Evolutionary conservation across 2,888 invertebrate genomes (phyloP).

Genomic region (Drosophila mulleri): DNA sequence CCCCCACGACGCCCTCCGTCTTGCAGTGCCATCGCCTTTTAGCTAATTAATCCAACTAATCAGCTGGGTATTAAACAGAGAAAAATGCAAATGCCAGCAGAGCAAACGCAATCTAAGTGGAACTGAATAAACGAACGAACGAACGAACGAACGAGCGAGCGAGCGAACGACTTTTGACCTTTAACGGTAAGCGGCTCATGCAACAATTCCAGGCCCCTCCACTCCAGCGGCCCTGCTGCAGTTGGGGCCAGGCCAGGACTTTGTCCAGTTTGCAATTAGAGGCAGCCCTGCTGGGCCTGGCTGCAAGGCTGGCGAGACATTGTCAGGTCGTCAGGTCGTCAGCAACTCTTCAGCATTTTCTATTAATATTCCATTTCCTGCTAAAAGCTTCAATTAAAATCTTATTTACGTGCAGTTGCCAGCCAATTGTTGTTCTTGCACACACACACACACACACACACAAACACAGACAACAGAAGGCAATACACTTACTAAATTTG

Average conservation of each 20-base stretch:
- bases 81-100: slow-evolving; percentile 38
- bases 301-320: slow-evolving; percentile 4
- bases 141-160: not conserved
- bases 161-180: slow-evolving; percentile 31
- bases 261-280: slow-evolving; percentile 7
- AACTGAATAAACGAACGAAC: not conserved
- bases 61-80: slow-evolving; percentile 16
- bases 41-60: slow-evolving; percentile 48
- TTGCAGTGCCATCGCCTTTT: slow-evolving; percentile 19
- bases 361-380: slow-evolving; percentile 76
- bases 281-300: not conserved
- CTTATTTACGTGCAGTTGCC: slow-evolving; percentile 62
- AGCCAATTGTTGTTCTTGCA: slow-evolving; percentile 18
- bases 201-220: not conserved
- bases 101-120: slow-evolving; percentile 9
- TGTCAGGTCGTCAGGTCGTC: slow-evolving; percentile 10
- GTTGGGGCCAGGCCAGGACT: slow-evolving; percentile 9
- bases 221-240: not conserved
- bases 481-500: slow-evolving; percentile 49
- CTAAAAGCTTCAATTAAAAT: slow-evolving; percentile 75
- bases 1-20: not conserved
- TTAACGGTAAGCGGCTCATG: slow-evolving; percentile 17
- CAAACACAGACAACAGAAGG: slow-evolving; percentile 10
- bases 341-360: slow-evolving; percentile 36
- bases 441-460: slow-evolving; percentile 2